Evolutionary conservation across 2,113 vertebrate species (phyloP), one percentile per base, ranked within the genome.

Genomic region (Talpa occidentalis): DNA sequence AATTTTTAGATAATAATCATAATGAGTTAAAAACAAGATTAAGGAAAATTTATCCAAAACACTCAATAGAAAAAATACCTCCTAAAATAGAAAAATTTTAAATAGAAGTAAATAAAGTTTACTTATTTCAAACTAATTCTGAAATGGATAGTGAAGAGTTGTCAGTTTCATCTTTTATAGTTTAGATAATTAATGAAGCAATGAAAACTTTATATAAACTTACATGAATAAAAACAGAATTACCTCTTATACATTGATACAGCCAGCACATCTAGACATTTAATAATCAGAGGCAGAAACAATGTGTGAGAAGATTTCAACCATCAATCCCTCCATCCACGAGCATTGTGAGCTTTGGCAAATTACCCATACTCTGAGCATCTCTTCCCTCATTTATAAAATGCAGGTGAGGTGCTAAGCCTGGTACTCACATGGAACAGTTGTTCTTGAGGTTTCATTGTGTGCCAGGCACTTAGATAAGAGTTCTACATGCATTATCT

Each of bases 111-210:
- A 37, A n/a, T n/a, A n/a, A n/a, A n/a, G n/a, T n/a, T n/a, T n/a
- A n/a, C n/a, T n/a, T n/a, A n/a, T n/a, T 82, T 93, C 52, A 86
- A 97, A 91, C 91, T 91, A 95, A 93, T 86, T 81, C 78, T 30
- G 35, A 91, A 93, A 56, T 60, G 62, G 44, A 62, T 12, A 72
- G 28, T 81, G 32, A 92, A 82, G 74, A 22, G 9, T 42, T 56
- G 32, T 56, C 84, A 87, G 67, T 94, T 96, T 82, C 10, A 37
- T 32, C 52, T 91, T 89, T 66, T 67, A 74, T 7, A 47, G 10
- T 56, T 70, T 67, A 66, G 44, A 67, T n/a, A 86, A 92, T 85
- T 52, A 60, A 79, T 78, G 30, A 96, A 94, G 81, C 70, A 94
- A 89, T 74, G 35, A 79, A 94, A 91, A 94, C 35, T 74, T 47